phyloP scores from a whole-genome alignment of 2,888 invertebrate genomes.

The Eristalinus sepulchralis region DNA sequence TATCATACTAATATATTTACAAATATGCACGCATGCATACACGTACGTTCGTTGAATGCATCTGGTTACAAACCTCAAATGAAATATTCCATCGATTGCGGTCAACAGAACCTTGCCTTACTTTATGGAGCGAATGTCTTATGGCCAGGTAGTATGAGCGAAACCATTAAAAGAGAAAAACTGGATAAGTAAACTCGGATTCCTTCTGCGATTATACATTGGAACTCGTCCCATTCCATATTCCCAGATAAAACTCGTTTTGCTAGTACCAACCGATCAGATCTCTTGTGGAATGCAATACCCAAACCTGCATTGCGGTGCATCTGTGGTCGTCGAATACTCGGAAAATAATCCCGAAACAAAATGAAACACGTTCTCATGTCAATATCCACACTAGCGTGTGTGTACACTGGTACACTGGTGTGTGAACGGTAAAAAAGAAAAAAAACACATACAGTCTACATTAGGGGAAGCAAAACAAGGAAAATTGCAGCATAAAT shows the following conservation, averaged over 20 bases:
- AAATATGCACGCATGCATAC: neutral
- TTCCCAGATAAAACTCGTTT: slow-evolving; percentile 48
- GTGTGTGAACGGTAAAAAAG: neutral
- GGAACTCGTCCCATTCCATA: slow-evolving; percentile 23
- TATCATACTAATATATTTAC: neutral
- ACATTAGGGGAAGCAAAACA: neutral
- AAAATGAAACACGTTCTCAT: slow-evolving; percentile 55
- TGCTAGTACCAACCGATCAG: slow-evolving; percentile 32
- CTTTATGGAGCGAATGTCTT: neutral
- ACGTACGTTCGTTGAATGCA: neutral
- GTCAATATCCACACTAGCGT: neutral
- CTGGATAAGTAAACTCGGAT: slow-evolving; percentile 54
- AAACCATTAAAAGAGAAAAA: slow-evolving; percentile 17
- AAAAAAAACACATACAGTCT: neutral
- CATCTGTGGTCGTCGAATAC: slow-evolving; percentile 19
- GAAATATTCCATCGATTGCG: slow-evolving; percentile 39
- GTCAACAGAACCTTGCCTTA: slow-evolving; percentile 27
- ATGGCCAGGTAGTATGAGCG: slow-evolving; percentile 15
- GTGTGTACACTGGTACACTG: neutral
- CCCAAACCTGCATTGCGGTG: slow-evolving; percentile 34
- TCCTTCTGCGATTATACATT: slow-evolving; percentile 55
- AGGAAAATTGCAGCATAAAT: slow-evolving; percentile 33
- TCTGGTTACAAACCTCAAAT: neutral
- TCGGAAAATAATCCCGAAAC: slow-evolving; percentile 14
- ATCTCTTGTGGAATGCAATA: slow-evolving; percentile 50